Base-by-base conservation (phyloP, 2,113 vertebrate species). In the Calonectris borealis region DNA sequence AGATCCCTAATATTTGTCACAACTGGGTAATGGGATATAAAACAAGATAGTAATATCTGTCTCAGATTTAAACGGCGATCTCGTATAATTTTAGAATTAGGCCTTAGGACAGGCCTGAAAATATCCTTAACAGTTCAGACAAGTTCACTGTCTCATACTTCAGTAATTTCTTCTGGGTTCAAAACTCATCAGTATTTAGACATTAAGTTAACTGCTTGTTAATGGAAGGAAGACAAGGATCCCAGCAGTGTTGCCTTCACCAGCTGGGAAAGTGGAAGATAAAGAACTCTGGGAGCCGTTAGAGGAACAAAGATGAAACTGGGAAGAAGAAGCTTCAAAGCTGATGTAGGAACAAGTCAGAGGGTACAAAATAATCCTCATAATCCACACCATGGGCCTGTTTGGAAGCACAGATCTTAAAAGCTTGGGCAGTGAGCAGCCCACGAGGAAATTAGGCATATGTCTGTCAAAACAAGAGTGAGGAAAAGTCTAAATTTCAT, bases 361-460 rank as follows among this genome's bases (percentile, higher is more conserved):
- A 79, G 6, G 4, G 1, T 58, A 49, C 52, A 77, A 76, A 92
- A 69, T 40, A 86, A 38, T 44, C 38, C 20, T 42, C 13, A 46
- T 58, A 22, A 73, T 81, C 24, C 11, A 19, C 12, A 46, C 7
- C 27, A 16, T 32, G 13, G 22, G 4, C 9, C 34, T 77, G 2
- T 60, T 65, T 44, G 20, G 34, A 83, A 81, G 10, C 10, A 51
- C 5, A 60, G 22, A 42, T 8, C 13, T 79, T 81, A 32, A 77
- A 83, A 54, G 0, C 7, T 11, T 69, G 5, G 2, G 20, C 10
- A 83, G 4, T 32, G 25, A 46, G 32, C 17, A 91, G 9, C 20
- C 13, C 11, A 19, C 1, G 3, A 52, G 24, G 29, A 84, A 83
- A 54, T 9, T 0, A 0, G 7, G 2, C 9, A 6, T 38, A 26